Percentiles rank a stretch among this genome's conserved stretches.
These are phyloP conservation scores for Idaea biselata DNA, from an alignment of 2,888 invertebrate genomes.

Conservation along the genomic window DNA sequence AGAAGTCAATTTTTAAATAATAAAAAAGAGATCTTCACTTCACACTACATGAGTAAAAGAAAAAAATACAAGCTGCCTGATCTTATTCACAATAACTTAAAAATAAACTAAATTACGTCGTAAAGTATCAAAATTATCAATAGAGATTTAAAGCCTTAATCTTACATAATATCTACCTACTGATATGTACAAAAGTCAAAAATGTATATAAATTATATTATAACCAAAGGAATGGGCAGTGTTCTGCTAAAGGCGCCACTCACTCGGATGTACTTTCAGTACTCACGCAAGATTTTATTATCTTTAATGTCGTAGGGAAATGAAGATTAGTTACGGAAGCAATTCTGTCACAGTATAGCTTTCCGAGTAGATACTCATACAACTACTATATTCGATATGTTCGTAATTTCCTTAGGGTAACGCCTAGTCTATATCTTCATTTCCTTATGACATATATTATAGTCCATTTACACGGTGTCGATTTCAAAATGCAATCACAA, in stretches of 20 bases:
- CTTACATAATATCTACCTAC: constrained; percentile 18
- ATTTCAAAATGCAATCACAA: too few relatives aligned
- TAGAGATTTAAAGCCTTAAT: constrained; percentile 30
- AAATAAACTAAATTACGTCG: constrained; percentile 18
- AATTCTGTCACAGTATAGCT: too few relatives aligned
- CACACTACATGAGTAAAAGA: constrained; percentile 10
- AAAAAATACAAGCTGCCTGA: constrained; percentile 36
- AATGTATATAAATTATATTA: constrained; percentile 17
- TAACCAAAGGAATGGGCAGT: constrained; percentile 51
- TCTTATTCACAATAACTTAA: constrained; percentile 31
- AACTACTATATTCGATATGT: too few relatives aligned
- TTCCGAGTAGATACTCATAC: too few relatives aligned
- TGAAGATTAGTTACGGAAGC: too few relatives aligned
- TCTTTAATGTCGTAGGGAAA: too few relatives aligned
- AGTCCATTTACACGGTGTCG: too few relatives aligned
- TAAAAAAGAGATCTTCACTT: neutral
- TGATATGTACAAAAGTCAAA: constrained; percentile 32
- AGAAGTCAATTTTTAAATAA: neutral
- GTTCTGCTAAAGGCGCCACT: neutral
- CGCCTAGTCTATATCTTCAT: too few relatives aligned
- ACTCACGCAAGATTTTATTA: neutral
- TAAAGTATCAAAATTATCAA: constrained; percentile 26
- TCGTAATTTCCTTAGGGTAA: too few relatives aligned
- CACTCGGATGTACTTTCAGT: neutral
- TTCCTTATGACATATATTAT: too few relatives aligned